phyloP scores from a whole-genome alignment of 37 sponge, comb jelly and placozoan species.

The Amphimedon queenslandica region DNA sequence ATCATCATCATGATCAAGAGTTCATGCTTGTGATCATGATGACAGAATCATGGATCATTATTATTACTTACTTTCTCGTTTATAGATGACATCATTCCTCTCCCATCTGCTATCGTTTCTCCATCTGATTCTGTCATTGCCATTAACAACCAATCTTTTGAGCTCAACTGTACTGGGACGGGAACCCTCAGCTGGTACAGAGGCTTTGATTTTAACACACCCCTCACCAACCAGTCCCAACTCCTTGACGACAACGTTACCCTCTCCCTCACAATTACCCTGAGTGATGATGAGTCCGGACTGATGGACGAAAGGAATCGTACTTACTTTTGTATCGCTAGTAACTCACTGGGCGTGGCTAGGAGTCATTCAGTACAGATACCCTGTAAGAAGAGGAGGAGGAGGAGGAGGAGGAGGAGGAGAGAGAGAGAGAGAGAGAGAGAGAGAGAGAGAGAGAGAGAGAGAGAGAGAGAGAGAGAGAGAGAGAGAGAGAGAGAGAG shows the following conservation, averaged over 20 bases:
- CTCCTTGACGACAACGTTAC: background rate
- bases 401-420: too few species aligned
- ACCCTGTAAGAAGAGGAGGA: background rate
- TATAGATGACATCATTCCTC: background rate
- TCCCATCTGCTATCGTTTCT: background rate
- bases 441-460: too few species aligned
- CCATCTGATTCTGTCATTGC: conserved; percentile 10
- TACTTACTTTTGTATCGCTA: conserved; percentile 47
- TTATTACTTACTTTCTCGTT: background rate
- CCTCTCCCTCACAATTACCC: background rate
- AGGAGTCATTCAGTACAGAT: background rate
- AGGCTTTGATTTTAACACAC: background rate
- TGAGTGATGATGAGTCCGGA: background rate
- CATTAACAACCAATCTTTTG: conserved; percentile 5
- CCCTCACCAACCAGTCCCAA: background rate
- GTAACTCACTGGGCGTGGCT: conserved; percentile 24
- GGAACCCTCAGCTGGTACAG: conserved; percentile 24
- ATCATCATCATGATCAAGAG: too few species aligned
- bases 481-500: too few species aligned
- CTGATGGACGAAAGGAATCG: conserved; percentile 29
- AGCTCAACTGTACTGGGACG: conserved; percentile 25
- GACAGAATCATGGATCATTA: too few species aligned
- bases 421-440: too few species aligned
- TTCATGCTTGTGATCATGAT: too few species aligned
- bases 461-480: too few species aligned